phyloP scores from a whole-genome alignment of 2,797 vertebrate genomes.

The Iguana delicatissima region DNA sequence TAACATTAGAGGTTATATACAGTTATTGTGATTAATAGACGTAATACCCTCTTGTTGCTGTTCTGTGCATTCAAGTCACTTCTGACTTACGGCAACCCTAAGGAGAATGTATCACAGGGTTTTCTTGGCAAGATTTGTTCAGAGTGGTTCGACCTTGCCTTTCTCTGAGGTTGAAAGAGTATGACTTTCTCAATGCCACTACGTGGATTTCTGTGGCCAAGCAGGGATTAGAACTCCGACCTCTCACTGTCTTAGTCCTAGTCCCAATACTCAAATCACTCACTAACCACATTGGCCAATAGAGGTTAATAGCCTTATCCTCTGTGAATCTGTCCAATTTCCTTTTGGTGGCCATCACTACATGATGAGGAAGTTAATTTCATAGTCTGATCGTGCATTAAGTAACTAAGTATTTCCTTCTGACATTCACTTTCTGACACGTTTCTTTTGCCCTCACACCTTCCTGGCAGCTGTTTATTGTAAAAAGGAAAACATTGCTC shows the following conservation, averaged over 20 bases:
- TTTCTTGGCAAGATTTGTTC: too few species aligned
- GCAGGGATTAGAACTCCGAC: too few species aligned
- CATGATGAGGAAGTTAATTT: neutral
- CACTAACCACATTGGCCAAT: neutral
- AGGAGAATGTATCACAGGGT: too few species aligned
- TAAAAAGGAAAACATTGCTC: neutral
- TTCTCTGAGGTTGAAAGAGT: too few species aligned
- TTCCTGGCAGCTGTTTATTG: neutral
- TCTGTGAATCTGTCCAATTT: neutral
- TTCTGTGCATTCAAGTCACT: too few species aligned
- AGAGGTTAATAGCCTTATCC: neutral
- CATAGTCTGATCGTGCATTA: neutral
- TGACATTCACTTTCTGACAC: neutral
- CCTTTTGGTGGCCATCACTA: neutral
- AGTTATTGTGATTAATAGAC: too few species aligned
- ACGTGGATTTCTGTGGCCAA: too few species aligned
- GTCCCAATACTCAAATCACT: too few species aligned
- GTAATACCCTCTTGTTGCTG: too few species aligned
- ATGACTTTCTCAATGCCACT: too few species aligned
- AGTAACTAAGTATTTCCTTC: neutral
- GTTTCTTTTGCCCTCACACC: neutral
- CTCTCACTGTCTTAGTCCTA: neutral
- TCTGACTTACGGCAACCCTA: too few species aligned
- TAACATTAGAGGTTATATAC: neutral
- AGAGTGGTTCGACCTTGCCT: too few species aligned